Evolutionary conservation across 1,140 invertebrate species (phyloP).

Genomic region (Drosophila seguyi): DNA sequence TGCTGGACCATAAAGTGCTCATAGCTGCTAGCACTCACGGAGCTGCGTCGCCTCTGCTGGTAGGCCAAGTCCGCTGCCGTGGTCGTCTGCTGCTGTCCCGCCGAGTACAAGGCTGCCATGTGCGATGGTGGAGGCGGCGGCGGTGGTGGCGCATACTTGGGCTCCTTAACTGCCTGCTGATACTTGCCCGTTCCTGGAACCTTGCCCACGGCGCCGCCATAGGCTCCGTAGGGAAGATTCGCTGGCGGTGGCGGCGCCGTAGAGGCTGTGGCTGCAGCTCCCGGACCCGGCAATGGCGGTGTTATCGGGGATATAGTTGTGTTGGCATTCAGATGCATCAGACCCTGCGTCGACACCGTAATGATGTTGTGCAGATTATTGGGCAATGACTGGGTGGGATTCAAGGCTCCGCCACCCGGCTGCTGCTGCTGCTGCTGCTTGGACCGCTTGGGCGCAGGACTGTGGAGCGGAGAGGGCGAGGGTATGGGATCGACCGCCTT

Average conservation of each 20-base stretch:
- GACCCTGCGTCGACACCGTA: conserved; percentile 79
- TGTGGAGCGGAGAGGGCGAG: conserved; percentile 56
- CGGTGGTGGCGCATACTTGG: conserved; percentile 65
- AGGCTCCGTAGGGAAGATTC: conserved; percentile 66
- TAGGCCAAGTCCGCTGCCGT: conserved; percentile 56
- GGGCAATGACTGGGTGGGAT: conserved; percentile 31
- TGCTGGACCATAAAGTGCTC: conserved; percentile 75
- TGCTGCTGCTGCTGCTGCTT: conserved; percentile 78
- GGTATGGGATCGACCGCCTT: conserved; percentile 53
- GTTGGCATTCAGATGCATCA: conserved; percentile 82
- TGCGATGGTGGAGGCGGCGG: conserved; percentile 67
- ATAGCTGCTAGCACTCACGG: conserved; percentile 72
- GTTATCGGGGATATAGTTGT: conserved; percentile 85
- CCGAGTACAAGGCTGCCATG: conserved; percentile 63
- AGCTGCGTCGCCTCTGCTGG: conserved; percentile 72
- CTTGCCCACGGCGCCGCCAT: conserved; percentile 32
- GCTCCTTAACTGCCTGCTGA: conserved; percentile 48
- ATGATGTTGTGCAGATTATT: conserved; percentile 77
- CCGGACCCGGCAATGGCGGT: conserved; percentile 68
- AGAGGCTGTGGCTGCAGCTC: conserved; percentile 80
- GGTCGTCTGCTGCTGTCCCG: conserved; percentile 15
- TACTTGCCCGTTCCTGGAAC: conserved; percentile 39
- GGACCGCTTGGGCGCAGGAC: conserved; percentile 72
- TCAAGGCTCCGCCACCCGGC: conserved; percentile 12
- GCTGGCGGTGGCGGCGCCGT: conserved; percentile 75